phyloP scores from a whole-genome alignment of 2,113 vertebrate genomes.

The Pipra filicauda region DNA sequence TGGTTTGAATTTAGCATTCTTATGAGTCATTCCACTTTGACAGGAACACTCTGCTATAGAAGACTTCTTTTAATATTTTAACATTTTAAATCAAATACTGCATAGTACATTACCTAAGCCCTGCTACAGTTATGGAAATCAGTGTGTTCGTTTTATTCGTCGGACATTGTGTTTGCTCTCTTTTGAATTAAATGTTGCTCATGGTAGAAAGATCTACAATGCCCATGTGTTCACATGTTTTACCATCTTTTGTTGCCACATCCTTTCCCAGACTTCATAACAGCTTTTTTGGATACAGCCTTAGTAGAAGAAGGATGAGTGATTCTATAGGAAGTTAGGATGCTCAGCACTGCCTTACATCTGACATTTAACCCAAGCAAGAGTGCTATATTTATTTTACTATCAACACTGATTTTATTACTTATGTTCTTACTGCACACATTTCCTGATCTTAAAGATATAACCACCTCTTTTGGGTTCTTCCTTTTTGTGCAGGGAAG shows the following conservation, averaged over 20 bases:
- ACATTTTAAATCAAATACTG: slow-evolving; percentile 75
- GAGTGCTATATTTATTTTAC: slow-evolving; percentile 77
- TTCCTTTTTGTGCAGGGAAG: background rate
- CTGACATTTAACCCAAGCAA: slow-evolving; percentile 72
- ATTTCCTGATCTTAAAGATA: slow-evolving; percentile 74
- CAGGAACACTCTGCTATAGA: slow-evolving; percentile 77
- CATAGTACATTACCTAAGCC: slow-evolving; percentile 70
- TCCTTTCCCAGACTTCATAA: slow-evolving; percentile 59
- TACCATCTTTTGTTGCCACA: slow-evolving; percentile 45
- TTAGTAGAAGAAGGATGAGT: slow-evolving; percentile 65
- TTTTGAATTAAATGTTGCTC: slow-evolving; percentile 43
- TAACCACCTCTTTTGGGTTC: background rate
- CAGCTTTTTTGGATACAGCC: slow-evolving; percentile 55
- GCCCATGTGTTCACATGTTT: slow-evolving; percentile 57
- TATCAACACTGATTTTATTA: slow-evolving; percentile 71
- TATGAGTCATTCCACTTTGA: slow-evolving; percentile 87
- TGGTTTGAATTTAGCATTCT: slow-evolving; percentile 85
- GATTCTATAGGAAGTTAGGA: slow-evolving; percentile 70
- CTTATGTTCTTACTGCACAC: slow-evolving; percentile 67
- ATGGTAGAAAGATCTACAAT: slow-evolving; percentile 45
- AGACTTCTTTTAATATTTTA: slow-evolving; percentile 81
- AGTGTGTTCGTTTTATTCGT: slow-evolving; percentile 5
- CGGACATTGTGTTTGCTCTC: background rate
- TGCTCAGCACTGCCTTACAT: slow-evolving; percentile 70
- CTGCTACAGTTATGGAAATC: slow-evolving; percentile 30